A percentile compares a stretch with the other conserved stretches of the same genome.
Evolutionary conservation across 2,113 vertebrate genomes (phyloP).

Genomic region (Mohoua ochrocephala): DNA sequence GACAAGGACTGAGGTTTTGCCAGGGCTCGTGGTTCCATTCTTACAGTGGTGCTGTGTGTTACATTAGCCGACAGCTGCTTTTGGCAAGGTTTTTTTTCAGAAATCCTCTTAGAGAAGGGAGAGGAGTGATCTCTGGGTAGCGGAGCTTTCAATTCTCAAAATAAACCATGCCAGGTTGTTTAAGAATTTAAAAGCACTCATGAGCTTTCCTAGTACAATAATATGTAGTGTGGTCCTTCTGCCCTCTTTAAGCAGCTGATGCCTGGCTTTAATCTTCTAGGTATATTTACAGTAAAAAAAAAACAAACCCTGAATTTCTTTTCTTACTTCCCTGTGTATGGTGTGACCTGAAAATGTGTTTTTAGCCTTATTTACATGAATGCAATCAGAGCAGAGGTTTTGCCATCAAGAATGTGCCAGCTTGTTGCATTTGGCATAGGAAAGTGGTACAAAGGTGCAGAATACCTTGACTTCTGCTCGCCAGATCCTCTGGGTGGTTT

Average conservation of each 20-base stretch:
- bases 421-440: neutral
- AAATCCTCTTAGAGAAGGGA: constrained; percentile 31
- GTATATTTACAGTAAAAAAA: neutral
- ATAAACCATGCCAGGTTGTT: neutral
- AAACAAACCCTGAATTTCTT: neutral
- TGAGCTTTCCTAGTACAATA: neutral
- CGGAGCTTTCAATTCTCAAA: neutral
- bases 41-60: constrained; percentile 18
- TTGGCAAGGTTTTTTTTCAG: neutral
- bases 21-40: constrained; percentile 17
- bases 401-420: neutral
- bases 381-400: neutral
- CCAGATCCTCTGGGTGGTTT: neutral
- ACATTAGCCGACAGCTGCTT: constrained; percentile 40
- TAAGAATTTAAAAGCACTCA: neutral
- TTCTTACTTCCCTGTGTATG: neutral
- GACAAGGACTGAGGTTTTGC: constrained; percentile 28
- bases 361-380: neutral
- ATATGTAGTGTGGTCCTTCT: neutral
- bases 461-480: neutral
- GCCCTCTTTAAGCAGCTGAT: neutral
- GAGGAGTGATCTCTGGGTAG: neutral
- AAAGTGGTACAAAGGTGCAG: fast-evolving
- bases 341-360: neutral
- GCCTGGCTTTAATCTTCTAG: neutral